These are phyloP conservation scores for Pseudanteris insignis DNA, from an alignment of 2,888 invertebrate species.

Conservation along the genomic window DNA sequence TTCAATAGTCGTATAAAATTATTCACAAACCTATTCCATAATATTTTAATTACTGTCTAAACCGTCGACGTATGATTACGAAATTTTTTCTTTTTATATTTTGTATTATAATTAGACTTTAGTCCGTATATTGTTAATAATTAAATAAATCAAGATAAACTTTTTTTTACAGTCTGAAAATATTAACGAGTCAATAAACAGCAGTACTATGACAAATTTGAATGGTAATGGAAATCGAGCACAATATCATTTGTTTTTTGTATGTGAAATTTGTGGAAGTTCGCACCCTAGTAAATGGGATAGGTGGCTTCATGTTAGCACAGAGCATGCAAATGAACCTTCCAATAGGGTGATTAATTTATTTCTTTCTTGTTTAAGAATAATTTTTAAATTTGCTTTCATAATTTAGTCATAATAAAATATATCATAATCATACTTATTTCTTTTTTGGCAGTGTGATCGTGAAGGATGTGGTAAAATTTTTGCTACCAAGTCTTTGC, in stretches of 20 bases:
- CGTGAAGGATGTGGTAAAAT: slow-evolving; percentile 64
- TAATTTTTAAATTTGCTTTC: neutral
- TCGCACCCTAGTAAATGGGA: slow-evolving; percentile 68
- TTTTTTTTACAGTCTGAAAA: slow-evolving; percentile 51
- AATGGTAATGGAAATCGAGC: slow-evolving; percentile 60
- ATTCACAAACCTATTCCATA: slow-evolving; percentile 20
- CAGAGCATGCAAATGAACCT: slow-evolving; percentile 62
- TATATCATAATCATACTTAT: too few species aligned
- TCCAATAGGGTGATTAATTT: slow-evolving; percentile 55
- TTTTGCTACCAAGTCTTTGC: slow-evolving; percentile 65
- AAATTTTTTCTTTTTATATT: neutral
- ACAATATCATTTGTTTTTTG: slow-evolving; percentile 64
- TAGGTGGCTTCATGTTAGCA: slow-evolving; percentile 68
- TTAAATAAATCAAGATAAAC: neutral
- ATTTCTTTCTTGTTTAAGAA: neutral
- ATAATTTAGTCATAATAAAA: too few species aligned
- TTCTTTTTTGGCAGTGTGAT: slow-evolving; percentile 63
- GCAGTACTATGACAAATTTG: slow-evolving; percentile 49
- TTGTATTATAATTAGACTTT: neutral
- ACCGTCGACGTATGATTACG: neutral
- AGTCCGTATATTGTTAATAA: too few species aligned
- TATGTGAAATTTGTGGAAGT: slow-evolving; percentile 67
- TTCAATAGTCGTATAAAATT: slow-evolving; percentile 29
- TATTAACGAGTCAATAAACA: slow-evolving; percentile 47
- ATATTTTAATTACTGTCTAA: slow-evolving; percentile 24